Percentiles rank a stretch among this genome's conserved stretches.
Conservation (phyloP, 2,113 vertebrate species). For the Pituophis catenifer region DNA sequence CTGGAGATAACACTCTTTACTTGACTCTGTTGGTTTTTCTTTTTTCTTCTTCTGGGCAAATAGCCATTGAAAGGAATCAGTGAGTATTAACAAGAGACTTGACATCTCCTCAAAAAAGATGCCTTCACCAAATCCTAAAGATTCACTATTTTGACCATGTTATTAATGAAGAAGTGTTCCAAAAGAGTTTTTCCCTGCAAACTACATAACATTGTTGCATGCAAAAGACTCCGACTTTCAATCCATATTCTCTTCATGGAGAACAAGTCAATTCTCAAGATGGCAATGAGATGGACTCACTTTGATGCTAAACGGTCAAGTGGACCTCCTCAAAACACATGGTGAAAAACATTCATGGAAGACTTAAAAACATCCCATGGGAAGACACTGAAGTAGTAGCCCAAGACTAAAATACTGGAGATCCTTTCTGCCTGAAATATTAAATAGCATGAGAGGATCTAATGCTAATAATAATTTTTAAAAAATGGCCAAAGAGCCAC, state of each 20-base stretch:
- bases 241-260: neutral
- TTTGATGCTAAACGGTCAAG: neutral
- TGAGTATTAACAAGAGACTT: neutral
- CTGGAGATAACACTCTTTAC: neutral
- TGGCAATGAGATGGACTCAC: neutral
- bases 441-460: neutral
- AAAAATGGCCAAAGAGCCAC: neutral
- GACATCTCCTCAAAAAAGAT: neutral
- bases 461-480: neutral
- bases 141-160: neutral
- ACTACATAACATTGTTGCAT: neutral
- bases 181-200: neutral
- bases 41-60: neutral
- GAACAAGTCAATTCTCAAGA: neutral
- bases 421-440: neutral
- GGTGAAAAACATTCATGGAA: neutral
- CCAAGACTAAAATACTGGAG: neutral
- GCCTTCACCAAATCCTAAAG: neutral
- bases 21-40: neutral
- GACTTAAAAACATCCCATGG: neutral
- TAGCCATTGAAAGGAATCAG: neutral
- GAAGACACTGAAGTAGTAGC: neutral
- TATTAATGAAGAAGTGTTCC: neutral
- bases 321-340: neutral
- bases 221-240: neutral